Evolutionary conservation across 2,888 invertebrate species (phyloP).

Genomic region (Agonopterix arenella): DNA sequence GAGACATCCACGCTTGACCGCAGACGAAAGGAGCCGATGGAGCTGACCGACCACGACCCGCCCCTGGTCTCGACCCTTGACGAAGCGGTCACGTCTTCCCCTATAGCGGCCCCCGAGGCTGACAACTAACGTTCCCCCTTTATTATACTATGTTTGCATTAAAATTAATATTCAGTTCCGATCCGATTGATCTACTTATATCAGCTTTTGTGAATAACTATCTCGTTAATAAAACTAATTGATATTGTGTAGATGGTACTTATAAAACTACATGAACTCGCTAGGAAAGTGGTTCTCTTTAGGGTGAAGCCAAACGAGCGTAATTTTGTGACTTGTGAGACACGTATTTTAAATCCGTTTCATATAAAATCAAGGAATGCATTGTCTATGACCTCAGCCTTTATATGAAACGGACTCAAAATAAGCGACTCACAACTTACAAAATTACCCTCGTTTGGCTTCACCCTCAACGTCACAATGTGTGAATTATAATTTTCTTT

Average conservation of each 20-base stretch:
- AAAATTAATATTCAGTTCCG: conserved; percentile 29
- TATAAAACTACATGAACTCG: not conserved
- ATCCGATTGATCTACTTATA: conserved; percentile 21
- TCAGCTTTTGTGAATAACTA: conserved; percentile 40
- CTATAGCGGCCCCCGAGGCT: conserved; percentile 50
- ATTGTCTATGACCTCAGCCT: too few relatives aligned
- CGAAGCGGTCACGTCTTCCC: conserved; percentile 25
- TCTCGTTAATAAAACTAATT: conserved; percentile 13
- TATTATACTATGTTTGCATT: conserved; percentile 30
- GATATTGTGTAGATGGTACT: conserved; percentile 7
- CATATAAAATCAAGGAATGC: too few relatives aligned
- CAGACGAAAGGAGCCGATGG: conserved; percentile 41
- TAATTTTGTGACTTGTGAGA: too few relatives aligned
- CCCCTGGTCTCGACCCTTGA: conserved; percentile 21
- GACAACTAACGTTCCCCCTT: conserved; percentile 47
- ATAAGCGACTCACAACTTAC: too few relatives aligned
- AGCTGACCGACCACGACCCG: conserved; percentile 29
- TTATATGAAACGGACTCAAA: too few relatives aligned
- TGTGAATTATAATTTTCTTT: conserved; percentile 1
- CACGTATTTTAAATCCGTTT: too few relatives aligned
- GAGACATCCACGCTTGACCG: conserved; percentile 53
- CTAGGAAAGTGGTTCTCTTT: not conserved
- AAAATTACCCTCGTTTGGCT: too few relatives aligned
- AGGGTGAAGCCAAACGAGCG: too few relatives aligned
- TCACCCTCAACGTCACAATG: conserved; percentile 1